Evolutionary conservation across 2,113 vertebrate species (phyloP), one percentile per base, ranked within the genome.

Genomic region (Antechinus flavipes): DNA sequence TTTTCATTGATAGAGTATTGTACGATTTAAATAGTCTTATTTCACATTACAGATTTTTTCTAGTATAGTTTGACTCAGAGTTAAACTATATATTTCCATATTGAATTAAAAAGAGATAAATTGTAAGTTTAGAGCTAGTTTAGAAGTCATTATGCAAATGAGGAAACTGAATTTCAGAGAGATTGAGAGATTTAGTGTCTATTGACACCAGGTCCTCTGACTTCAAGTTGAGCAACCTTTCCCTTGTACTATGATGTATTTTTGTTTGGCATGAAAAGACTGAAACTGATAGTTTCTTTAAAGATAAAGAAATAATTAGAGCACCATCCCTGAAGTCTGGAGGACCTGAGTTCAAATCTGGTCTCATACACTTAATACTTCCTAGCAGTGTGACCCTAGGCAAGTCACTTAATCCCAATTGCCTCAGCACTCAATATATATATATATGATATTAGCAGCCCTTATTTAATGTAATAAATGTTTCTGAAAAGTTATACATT

Each of bases 91-190:
- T 55, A 22, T 93, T 93, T 94, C 11, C 92, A 27, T 95, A 12
- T 55, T 84, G 23, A 56, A 94, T 97, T 54, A 96, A 89, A 58
- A 96, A 94, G 54, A 91, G 92, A 84, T 76, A n/a, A 68, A n/a
- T 22, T 76, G 14, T 84, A 84, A 84, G 7, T 84, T 84, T 42
- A 84, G n/a, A 84, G 68, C 68, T 42, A 23, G 19, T 35, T 42
- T 42, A 84, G n/a, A 42, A 84, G 19, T 84, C 19, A 22, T 84
- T 84, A 42, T 84, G 68, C n/a, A 42, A 2, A 23, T 22, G 7
- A 84, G n/a, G 19, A 42, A 84, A 22, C 35, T 84, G 68, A 84
- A 84, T 19, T 19, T 19, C n/a, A 84, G 68, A 76, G 35, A 42
- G 27, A 16, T 26, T 56, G 24, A 76, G 19, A 42, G 14, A 22